Evolutionary conservation across 1,140 invertebrate genomes (phyloP), one percentile per base, ranked within the genome.

Genomic region (Bombyx mandarina): DNA sequence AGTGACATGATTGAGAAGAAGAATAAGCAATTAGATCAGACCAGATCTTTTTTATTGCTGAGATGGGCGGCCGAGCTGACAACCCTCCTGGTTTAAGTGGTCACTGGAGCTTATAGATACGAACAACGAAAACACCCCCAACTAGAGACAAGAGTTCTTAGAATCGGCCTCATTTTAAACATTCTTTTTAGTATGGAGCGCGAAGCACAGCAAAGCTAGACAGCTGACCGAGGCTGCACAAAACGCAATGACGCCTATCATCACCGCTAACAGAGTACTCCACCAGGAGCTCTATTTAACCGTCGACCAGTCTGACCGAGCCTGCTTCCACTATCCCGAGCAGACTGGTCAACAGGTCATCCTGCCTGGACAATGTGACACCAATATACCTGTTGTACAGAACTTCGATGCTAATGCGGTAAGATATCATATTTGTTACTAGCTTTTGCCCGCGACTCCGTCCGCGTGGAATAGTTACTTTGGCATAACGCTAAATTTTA

Each of bases 261-360:
- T 85, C 8, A 53, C 54, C 1, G 35, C 42, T 10, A 81, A 73
- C 45, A 43, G 64, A 18, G 73, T 81, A 0, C 66, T 86, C 0
- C 63, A 66, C n/a, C 46, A 51, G 0, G 59, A 79, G 18, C 73
- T 82, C 61, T 86, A 76, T 53, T 52, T 61, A 8, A 7, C 50
- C 0, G 79, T 79, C 1, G 52, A 71, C 50, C 80, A 82, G 55
- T 69, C 46, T 9, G 71, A 75, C 44, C 45, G 18, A 0, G 71
- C 73, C 26, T 86, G 83, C 61, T 86, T 85, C 77, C 66, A 81
- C 56, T 86, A 85, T 54, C 83, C 80, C 0, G 64, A 62, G 3
- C 52, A 60, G 6, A 56, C 58, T 3, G 70, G 73, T 7, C 53
- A 64, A 8, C 62, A 63, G 45, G 59, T 85, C 54, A 71, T 82